Evolutionary conservation across 2,888 invertebrate species (phyloP).

Genomic region (Theretra japonica): DNA sequence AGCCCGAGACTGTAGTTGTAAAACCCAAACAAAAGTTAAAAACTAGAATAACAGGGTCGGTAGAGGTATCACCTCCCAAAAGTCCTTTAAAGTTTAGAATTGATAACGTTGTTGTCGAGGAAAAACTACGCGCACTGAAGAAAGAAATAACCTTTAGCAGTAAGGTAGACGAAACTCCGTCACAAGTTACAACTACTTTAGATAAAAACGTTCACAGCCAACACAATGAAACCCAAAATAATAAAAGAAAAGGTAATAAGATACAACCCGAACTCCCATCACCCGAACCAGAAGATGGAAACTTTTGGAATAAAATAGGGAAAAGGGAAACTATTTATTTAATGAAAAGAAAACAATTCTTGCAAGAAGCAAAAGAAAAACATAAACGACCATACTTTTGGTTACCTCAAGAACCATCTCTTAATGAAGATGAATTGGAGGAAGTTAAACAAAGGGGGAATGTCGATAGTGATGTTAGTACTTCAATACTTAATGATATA

Average conservation of each 20-base stretch:
- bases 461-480: neutral
- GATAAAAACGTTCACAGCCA: constrained; percentile 39
- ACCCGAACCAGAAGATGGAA: constrained; percentile 77
- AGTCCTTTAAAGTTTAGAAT: constrained; percentile 82
- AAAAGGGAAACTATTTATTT: constrained; percentile 87
- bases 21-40: constrained; percentile 70
- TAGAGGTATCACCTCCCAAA: constrained; percentile 77
- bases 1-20: constrained; percentile 48
- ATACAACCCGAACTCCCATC: constrained; percentile 53
- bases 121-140: constrained; percentile 68
- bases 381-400: constrained; percentile 67
- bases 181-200: constrained; percentile 36
- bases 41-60: constrained; percentile 82
- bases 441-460: constrained; percentile 31
- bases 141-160: constrained; percentile 72
- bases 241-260: constrained; percentile 51
- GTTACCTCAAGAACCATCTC: constrained; percentile 65
- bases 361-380: constrained; percentile 73
- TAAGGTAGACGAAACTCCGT: constrained; percentile 55
- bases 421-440: constrained; percentile 34
- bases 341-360: constrained; percentile 81
- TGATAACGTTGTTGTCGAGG: constrained; percentile 86
- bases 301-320: constrained; percentile 88
- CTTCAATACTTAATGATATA: neutral
- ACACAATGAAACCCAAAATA: constrained; percentile 49